These are phyloP conservation scores for Drosophila nasuta DNA, from an alignment of 1,140 invertebrate genomes.

Conservation along the genomic window DNA sequence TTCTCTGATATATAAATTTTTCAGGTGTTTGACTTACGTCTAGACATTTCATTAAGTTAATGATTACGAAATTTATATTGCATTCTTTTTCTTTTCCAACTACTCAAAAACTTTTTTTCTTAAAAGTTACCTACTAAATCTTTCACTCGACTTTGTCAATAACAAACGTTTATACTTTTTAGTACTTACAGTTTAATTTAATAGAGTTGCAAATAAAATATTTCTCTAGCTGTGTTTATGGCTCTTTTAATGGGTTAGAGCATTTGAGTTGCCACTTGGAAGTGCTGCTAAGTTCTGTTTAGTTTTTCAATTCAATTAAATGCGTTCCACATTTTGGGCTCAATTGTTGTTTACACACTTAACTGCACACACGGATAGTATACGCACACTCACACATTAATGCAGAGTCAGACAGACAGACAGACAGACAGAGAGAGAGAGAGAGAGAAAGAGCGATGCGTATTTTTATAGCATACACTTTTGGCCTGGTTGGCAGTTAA, in stretches of 20 bases:
- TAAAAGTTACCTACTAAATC: too few relatives aligned
- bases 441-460: neutral
- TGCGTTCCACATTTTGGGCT: slow-evolving; percentile 59
- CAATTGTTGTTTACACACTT: slow-evolving; percentile 62
- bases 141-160: too few relatives aligned
- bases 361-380: slow-evolving; percentile 21
- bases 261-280: neutral
- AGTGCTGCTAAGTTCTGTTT: slow-evolving; percentile 25
- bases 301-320: slow-evolving; percentile 75
- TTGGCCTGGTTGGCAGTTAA: slow-evolving; percentile 55
- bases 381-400: slow-evolving; percentile 1
- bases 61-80: too few relatives aligned
- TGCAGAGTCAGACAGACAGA: neutral
- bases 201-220: neutral
- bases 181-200: neutral
- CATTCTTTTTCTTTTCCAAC: too few relatives aligned
- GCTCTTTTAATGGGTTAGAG: neutral
- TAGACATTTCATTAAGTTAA: too few relatives aligned
- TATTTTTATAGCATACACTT: slow-evolving; percentile 65
- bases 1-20: too few relatives aligned
- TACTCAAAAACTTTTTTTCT: too few relatives aligned
- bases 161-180: too few relatives aligned
- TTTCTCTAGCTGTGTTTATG: neutral
- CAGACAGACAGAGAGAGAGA: neutral
- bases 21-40: too few relatives aligned